Evolutionary conservation across 1,140 invertebrate genomes (phyloP).

Genomic region (Odontomachus brunneus): DNA sequence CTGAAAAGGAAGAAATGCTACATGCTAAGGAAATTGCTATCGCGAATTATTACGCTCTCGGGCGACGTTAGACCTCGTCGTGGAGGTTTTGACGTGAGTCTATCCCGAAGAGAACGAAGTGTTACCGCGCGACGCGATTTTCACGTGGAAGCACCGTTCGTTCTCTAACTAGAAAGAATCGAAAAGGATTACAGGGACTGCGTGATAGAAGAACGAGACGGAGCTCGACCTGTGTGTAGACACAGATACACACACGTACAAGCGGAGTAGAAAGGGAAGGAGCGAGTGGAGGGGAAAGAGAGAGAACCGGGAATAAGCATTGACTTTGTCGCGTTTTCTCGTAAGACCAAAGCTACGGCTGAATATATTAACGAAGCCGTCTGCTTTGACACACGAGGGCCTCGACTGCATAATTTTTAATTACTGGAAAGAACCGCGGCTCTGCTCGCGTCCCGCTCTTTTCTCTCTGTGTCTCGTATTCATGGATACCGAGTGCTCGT

Average conservation of each 20-base stretch:
- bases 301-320: conserved; percentile 42
- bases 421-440: conserved; percentile 69
- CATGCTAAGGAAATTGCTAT: background rate
- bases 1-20: background rate
- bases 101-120: background rate
- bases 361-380: conserved; percentile 72
- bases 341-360: conserved; percentile 54
- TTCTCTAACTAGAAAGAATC: conserved; percentile 42
- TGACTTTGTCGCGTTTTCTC: conserved; percentile 65
- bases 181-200: conserved; percentile 32
- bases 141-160: background rate
- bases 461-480: conserved; percentile 54
- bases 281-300: background rate
- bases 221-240: background rate
- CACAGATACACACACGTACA: background rate
- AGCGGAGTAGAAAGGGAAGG: background rate
- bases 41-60: background rate
- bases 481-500: conserved; percentile 46
- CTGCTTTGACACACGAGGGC: conserved; percentile 63
- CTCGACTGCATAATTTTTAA: conserved; percentile 72
- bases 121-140: conserved; percentile 32
- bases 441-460: conserved; percentile 43
- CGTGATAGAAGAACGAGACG: background rate
- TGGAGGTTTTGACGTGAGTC: background rate
- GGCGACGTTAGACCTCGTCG: background rate